Conservation (phyloP, 2,113 vertebrate species). For the Oryzias curvinotus region DNA sequence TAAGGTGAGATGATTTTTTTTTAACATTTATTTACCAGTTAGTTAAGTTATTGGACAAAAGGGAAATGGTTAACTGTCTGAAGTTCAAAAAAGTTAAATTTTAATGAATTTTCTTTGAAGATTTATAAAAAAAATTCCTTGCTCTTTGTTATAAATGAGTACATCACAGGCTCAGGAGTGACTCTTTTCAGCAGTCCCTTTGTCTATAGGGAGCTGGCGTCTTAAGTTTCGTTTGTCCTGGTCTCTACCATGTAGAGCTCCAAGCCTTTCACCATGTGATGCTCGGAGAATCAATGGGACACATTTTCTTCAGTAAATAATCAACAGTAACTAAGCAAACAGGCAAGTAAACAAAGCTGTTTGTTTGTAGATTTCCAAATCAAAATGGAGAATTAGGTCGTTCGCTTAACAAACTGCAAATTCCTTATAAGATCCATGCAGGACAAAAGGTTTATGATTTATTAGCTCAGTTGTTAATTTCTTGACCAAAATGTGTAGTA, state of each 20-base stretch:
- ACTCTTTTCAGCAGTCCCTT: too few relatives aligned
- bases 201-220: neutral
- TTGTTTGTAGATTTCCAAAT: neutral
- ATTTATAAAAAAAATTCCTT: neutral
- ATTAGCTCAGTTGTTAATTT: neutral
- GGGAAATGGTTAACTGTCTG: neutral
- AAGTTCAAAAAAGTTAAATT: neutral
- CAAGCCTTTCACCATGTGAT: constrained; percentile 62
- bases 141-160: neutral
- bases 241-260: constrained; percentile 23
- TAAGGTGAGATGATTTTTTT: neutral
- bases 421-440: neutral
- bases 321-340: constrained; percentile 54
- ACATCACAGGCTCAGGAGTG: too few relatives aligned
- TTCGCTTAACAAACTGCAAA: neutral
- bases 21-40: constrained; percentile 27
- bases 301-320: constrained; percentile 38
- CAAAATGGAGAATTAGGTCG: neutral
- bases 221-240: constrained; percentile 12
- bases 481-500: constrained; percentile 1
- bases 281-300: constrained; percentile 31
- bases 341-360: constrained; percentile 38
- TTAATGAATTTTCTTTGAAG: too few relatives aligned
- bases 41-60: neutral
- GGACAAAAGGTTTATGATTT: neutral